These are phyloP conservation scores for Puma concolor DNA, from an alignment of 2,113 vertebrate species.

Conservation along the genomic window DNA sequence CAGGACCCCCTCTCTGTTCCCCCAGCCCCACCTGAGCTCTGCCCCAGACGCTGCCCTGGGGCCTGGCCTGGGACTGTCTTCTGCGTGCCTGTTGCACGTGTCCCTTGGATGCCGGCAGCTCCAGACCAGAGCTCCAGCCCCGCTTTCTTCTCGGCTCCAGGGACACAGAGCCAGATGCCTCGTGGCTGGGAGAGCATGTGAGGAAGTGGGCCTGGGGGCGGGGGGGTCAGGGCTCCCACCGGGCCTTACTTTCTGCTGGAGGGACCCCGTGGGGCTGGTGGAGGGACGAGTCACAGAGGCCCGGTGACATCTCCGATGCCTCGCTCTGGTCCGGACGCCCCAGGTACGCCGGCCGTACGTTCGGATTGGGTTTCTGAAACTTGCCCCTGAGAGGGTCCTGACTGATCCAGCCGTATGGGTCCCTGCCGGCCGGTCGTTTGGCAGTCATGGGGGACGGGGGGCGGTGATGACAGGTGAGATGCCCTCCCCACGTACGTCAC, in stretches of 20 bases:
- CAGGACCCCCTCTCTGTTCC: neutral
- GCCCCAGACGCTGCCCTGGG: too few relatives aligned
- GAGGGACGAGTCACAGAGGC: neutral
- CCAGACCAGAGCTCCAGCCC: neutral
- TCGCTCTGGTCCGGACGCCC: neutral
- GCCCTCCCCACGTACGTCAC: neutral
- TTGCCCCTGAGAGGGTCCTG: too few relatives aligned
- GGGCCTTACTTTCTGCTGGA: neutral
- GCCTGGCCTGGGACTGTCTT: neutral
- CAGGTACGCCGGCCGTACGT: rapidly evolving
- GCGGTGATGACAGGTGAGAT: neutral
- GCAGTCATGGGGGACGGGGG: too few relatives aligned
- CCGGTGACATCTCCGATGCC: neutral
- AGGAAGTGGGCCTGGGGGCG: neutral
- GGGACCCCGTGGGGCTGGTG: neutral
- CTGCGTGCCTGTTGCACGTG: rapidly evolving
- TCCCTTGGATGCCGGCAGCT: neutral
- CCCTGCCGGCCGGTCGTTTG: too few relatives aligned
- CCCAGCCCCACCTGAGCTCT: too few relatives aligned
- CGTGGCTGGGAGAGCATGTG: neutral
- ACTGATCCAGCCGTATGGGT: neutral
- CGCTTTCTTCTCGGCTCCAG: neutral
- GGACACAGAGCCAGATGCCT: neutral
- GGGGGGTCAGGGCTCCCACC: neutral
- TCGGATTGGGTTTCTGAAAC: neutral